Base-by-base conservation (phyloP, 2,113 vertebrate species). In the Saccopteryx leptura region DNA sequence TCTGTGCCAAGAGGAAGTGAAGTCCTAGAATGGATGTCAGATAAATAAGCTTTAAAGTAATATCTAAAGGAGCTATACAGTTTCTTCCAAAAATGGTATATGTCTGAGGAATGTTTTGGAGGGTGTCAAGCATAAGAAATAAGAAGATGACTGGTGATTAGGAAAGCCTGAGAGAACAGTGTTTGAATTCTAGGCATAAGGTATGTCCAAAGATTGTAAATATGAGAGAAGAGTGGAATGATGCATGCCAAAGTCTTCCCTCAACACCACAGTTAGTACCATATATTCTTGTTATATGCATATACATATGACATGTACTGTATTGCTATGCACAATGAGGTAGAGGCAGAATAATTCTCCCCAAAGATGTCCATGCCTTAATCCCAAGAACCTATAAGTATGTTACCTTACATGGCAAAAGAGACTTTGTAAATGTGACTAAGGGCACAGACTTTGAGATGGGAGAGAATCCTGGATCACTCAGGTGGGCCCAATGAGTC, bases 41-140 rank as follows among this genome's bases (percentile, higher is more conserved):
- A 76, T 48, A 81, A 86, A 79, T 39, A 71, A 63, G 15, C 24
- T 83, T 90, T 78, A 82, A 91, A 83, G 56, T 88, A 48, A 60
- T 60, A 87, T 60, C 76, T 68, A 82, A 81, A 94, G 65, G 26
- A 80, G 8, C 7, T 39, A 1, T 54, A 24, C 50, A 61, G 33
- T 76, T 84, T 90, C 78, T 94, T 83, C 63, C 54, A 92, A 90
- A 54, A 71, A 92, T 89, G n/a, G 48, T 31, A 8, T 85, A 5
- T 60, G 21, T 83, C 68, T 69, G n/a, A 28, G 93, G 39, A 80
- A 88, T 23, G 12, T 69, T 90, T 76, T 39, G 17, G 23, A 84
- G n/a, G n/a, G 21, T 80, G 19, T 68, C 66, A 69, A 76, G 74
- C 86, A 50, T 54, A 86, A 72, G 11, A 24, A 17, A 88, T 8